A percentile compares a stretch with the other conserved stretches of the same genome.
Evolutionary conservation across 2,113 vertebrate species (phyloP).

Genomic region (Notarius quadriscutis): DNA sequence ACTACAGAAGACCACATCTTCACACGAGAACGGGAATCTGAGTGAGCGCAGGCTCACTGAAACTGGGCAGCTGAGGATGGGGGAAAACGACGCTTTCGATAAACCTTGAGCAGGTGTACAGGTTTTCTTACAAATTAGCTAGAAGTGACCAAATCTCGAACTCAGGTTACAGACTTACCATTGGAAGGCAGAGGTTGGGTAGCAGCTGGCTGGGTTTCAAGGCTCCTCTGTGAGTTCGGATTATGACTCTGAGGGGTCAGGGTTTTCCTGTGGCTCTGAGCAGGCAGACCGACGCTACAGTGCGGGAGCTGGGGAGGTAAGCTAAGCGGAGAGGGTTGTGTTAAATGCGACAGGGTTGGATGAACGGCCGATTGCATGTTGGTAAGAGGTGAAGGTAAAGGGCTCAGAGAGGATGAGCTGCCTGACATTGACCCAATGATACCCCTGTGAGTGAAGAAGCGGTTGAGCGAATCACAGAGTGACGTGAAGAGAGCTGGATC

Average conservation of each 20-base stretch:
- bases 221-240: conserved; percentile 58
- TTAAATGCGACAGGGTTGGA: conserved; percentile 66
- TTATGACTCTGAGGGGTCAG: conserved; percentile 59
- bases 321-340: conserved; percentile 69
- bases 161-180: conserved; percentile 50
- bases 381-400: conserved; percentile 49
- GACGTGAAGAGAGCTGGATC: conserved; percentile 74
- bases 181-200: conserved; percentile 52
- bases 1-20: neutral
- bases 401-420: conserved; percentile 57
- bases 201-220: conserved; percentile 53
- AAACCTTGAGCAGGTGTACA: neutral
- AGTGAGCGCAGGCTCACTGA: neutral
- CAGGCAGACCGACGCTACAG: conserved; percentile 45
- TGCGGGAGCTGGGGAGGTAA: conserved; percentile 56
- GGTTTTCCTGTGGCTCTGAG: conserved; percentile 59
- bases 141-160: neutral
- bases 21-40: neutral
- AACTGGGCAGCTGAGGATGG: neutral
- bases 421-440: conserved; percentile 66
- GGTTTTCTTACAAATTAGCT: neutral
- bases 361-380: conserved; percentile 45
- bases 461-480: conserved; percentile 79
- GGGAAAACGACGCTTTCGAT: neutral
- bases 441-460: conserved; percentile 76